A percentile compares a stretch with the other conserved stretches of the same genome.
phyloP scores from a whole-genome alignment of 2,113 vertebrate genomes.

The Dasypus novemcinctus region DNA sequence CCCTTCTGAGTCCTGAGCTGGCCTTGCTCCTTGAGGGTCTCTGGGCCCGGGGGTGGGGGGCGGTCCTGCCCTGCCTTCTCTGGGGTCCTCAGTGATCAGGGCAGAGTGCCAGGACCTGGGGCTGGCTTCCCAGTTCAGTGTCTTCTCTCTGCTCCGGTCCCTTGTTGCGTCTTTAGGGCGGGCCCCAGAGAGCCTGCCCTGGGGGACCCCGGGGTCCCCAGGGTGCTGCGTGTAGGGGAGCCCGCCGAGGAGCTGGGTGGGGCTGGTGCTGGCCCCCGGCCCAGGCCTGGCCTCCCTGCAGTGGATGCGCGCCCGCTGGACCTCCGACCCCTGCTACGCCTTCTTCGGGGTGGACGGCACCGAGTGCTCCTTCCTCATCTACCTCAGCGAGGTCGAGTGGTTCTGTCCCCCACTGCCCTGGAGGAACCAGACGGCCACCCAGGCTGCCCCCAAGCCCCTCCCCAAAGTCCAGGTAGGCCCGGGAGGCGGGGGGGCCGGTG shows the following conservation, averaged over 20 bases:
- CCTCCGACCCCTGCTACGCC: constrained; percentile 96
- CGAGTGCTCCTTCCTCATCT: constrained; percentile 96
- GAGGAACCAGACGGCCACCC: constrained; percentile 88
- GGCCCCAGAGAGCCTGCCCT: not conserved
- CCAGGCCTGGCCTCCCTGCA: constrained; percentile 73
- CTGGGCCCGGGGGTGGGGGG: not conserved
- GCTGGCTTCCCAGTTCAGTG: not conserved
- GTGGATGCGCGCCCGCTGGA: constrained; percentile 99
- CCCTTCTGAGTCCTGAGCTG: not conserved
- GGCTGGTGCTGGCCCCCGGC: not conserved
- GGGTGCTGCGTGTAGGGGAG: not conserved
- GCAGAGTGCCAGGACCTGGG: not conserved
- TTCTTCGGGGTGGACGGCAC: constrained; percentile 98
- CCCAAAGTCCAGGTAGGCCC: constrained; percentile 87
- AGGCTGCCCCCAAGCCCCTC: constrained; percentile 77
- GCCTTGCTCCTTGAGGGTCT: rapidly evolving
- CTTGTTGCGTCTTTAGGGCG: not conserved
- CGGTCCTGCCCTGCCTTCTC: not conserved
- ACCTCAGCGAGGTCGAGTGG: constrained; percentile 98
- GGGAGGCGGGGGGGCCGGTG: not conserved
- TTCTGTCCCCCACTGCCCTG: constrained; percentile 95
- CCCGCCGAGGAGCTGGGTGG: rapidly evolving
- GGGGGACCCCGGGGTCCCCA: not conserved
- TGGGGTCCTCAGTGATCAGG: not conserved
- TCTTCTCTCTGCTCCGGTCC: not conserved